Conservation (phyloP, 2,113 vertebrate genomes). For the Raphicerus campestris region DNA sequence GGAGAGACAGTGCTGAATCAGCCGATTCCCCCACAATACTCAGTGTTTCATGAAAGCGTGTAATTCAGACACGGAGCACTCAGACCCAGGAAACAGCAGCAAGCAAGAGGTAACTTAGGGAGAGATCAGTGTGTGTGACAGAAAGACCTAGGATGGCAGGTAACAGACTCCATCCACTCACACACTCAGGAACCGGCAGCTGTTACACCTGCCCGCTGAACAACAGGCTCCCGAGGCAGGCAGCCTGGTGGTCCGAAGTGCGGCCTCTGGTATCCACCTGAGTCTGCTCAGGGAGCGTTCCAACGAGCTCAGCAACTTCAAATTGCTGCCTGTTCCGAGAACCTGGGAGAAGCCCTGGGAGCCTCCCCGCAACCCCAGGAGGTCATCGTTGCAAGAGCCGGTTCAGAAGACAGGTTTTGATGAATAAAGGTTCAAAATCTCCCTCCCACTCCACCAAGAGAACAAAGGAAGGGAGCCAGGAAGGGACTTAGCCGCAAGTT, state of each 20-base stretch:
- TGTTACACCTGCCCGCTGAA: neutral
- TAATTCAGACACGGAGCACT: conserved; percentile 20
- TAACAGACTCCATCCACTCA: neutral
- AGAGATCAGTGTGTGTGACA: neutral
- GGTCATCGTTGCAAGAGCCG: neutral
- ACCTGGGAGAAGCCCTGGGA: neutral
- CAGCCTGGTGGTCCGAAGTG: neutral
- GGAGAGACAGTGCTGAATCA: conserved; percentile 84
- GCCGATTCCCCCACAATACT: conserved; percentile 81
- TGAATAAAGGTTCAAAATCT: neutral
- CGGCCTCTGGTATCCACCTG: neutral
- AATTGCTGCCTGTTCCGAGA: neutral
- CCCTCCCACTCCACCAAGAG: neutral
- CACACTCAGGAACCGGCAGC: neutral
- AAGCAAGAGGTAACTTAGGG: conserved; percentile 14
- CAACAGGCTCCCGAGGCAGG: neutral
- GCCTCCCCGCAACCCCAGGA: neutral
- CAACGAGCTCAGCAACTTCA: neutral
- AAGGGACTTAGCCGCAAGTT: neutral
- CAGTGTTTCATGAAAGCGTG: conserved; percentile 33
- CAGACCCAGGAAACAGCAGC: conserved; percentile 69
- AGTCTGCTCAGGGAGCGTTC: neutral
- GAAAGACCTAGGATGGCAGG: neutral
- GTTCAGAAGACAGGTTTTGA: neutral
- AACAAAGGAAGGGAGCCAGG: conserved; percentile 26